phyloP scores from a whole-genome alignment of 35 echinoderm and acorn worm genomes.

The Hemicentrotus pulcherrimus region DNA sequence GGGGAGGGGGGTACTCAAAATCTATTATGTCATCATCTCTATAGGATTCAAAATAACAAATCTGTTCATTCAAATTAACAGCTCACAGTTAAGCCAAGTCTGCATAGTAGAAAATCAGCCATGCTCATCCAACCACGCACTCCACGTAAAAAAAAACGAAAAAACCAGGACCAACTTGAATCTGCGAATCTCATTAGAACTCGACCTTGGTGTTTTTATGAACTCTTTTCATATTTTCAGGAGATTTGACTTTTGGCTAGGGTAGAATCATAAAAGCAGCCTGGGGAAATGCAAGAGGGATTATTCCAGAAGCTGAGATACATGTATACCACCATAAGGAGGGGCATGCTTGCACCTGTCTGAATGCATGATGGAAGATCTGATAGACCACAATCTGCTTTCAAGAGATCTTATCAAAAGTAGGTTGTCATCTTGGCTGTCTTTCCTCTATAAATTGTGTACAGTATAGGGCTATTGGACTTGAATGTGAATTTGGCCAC shows the following conservation, averaged over 20 bases:
- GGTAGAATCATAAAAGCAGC: neutral
- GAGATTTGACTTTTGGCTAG: neutral
- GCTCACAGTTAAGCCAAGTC: neutral
- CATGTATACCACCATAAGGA: no score
- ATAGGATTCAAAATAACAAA: no score
- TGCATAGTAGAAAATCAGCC: neutral
- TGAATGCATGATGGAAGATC: neutral
- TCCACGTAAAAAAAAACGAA: neutral
- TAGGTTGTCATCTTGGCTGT: neutral
- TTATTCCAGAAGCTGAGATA: neutral
- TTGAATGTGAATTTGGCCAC: neutral
- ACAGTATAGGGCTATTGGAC: neutral
- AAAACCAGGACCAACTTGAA: neutral
- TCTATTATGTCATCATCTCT: no score
- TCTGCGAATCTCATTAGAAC: neutral
- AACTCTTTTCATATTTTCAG: neutral
- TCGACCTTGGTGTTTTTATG: constrained; percentile 10
- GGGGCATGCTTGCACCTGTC: no score
- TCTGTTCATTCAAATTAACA: neutral
- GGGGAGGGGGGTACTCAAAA: no score
- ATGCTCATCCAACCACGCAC: neutral
- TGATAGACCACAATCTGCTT: neutral
- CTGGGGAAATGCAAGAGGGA: neutral
- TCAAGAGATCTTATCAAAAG: neutral
- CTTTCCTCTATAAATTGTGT: neutral